phyloP scores from a whole-genome alignment of 2,888 invertebrate genomes.

The Scaptomyza flava region DNA sequence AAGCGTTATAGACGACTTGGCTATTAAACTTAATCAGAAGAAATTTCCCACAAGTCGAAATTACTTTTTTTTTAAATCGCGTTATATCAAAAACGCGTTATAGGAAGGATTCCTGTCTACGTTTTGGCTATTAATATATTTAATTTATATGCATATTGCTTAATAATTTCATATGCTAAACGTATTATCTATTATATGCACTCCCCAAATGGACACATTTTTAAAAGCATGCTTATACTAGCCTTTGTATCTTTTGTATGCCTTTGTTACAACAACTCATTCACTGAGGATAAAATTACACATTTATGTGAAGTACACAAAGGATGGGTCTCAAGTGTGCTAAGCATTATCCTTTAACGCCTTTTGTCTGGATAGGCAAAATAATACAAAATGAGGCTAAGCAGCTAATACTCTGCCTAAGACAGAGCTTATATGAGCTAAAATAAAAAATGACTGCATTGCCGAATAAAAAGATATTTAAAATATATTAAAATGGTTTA shows the following conservation, averaged over 20 bases:
- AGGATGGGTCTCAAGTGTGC: slow-evolving; percentile 73
- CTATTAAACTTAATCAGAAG: too few species aligned
- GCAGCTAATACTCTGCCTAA: slow-evolving; percentile 5
- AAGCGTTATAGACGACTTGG: too few species aligned
- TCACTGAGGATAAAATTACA: slow-evolving; percentile 34
- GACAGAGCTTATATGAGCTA: slow-evolving; percentile 3
- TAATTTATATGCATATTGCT: background rate
- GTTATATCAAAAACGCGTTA: too few species aligned
- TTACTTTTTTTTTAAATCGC: too few species aligned
- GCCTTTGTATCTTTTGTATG: slow-evolving; percentile 2
- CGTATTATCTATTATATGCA: background rate
- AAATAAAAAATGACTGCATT: background rate
- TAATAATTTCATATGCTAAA: too few species aligned
- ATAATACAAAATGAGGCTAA: slow-evolving; percentile 8
- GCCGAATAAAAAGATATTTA: too few species aligned
- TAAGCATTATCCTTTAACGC: slow-evolving; percentile 73
- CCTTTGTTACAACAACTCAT: slow-evolving; percentile 19
- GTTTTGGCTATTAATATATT: background rate
- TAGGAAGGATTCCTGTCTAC: too few species aligned
- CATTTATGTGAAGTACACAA: slow-evolving; percentile 37
- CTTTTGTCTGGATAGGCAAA: slow-evolving; percentile 36
- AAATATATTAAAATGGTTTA: too few species aligned
- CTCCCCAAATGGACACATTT: slow-evolving; percentile 2
- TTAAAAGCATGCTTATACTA: slow-evolving; percentile 2
- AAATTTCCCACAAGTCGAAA: too few species aligned